These are phyloP conservation scores for Adelognathus sp. DNA, from an alignment of 2,888 invertebrate genomes.

Conservation along the genomic window DNA sequence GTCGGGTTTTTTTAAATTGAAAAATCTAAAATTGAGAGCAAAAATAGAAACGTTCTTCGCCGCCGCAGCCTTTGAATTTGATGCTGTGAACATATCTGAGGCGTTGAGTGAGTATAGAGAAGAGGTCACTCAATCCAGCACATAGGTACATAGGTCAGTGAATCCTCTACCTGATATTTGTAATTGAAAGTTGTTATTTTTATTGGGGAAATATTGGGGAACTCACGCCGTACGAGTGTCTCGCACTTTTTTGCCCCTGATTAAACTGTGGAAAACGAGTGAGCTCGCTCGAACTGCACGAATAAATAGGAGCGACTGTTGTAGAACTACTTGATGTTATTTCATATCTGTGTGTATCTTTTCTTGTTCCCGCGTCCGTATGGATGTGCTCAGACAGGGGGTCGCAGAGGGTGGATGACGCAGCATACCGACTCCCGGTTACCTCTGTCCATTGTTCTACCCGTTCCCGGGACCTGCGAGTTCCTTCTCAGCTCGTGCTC, in stretches of 20 bases:
- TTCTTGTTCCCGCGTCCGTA: constrained; percentile 65
- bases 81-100: background rate
- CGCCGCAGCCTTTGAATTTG: background rate
- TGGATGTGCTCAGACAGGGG: constrained; percentile 73
- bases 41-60: background rate
- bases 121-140: no score
- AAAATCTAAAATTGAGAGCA: background rate
- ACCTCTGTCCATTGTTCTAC: constrained; percentile 78
- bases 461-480: constrained; percentile 65
- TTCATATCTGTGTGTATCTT: constrained; percentile 14
- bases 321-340: constrained; percentile 40
- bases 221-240: constrained; percentile 30
- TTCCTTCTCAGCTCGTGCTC: constrained; percentile 80
- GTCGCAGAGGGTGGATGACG: constrained; percentile 70
- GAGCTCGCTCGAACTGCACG: background rate
- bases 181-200: constrained; percentile 48
- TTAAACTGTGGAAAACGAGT: constrained; percentile 30
- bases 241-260: background rate
- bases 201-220: constrained; percentile 13
- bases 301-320: constrained; percentile 3
- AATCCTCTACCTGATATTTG: constrained; percentile 4
- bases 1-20: background rate
- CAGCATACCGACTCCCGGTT: constrained; percentile 76
- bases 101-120: background rate
- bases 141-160: background rate